Percentiles rank a stretch among this genome's conserved stretches.
phyloP scores from a whole-genome alignment of 2,113 vertebrate species.

The Ellobius talpinus region DNA sequence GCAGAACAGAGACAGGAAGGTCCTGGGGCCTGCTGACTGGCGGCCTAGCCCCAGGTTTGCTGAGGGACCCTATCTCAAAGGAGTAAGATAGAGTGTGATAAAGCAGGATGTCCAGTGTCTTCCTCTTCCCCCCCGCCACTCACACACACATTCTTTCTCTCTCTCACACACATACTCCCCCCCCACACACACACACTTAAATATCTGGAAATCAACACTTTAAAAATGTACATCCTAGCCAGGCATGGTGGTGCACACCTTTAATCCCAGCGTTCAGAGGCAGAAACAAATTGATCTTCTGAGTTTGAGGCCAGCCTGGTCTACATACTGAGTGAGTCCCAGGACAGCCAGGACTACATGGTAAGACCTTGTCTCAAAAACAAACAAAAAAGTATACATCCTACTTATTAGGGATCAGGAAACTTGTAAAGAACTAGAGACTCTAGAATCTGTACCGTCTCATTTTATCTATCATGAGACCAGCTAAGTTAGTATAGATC shows the following conservation, averaged over 20 bases:
- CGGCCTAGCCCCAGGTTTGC: background rate
- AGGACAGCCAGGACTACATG: background rate
- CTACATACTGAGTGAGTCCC: background rate
- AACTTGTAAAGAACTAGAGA: slow-evolving; percentile 34
- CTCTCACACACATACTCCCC: background rate
- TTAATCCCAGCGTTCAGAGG: background rate
- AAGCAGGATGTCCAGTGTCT: background rate
- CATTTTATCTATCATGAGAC: background rate
- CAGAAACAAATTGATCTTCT: background rate
- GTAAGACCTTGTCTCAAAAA: background rate
- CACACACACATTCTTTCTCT: background rate
- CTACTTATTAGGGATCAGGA: background rate
- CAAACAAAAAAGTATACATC: background rate
- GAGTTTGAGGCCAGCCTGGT: background rate
- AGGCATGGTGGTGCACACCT: background rate
- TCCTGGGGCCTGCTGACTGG: background rate
- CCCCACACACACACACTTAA: background rate
- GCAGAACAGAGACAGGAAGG: background rate
- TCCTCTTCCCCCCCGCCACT: background rate
- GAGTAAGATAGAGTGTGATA: background rate
- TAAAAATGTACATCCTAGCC: background rate
- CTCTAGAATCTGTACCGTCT: slow-evolving; percentile 13
- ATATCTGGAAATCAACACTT: background rate
- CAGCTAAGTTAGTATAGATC: background rate
- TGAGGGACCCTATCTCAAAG: background rate